A percentile compares a stretch with the other conserved stretches of the same genome.
Evolutionary conservation across 2,888 invertebrate genomes (phyloP).

Genomic region (Abrostola triplasia): DNA sequence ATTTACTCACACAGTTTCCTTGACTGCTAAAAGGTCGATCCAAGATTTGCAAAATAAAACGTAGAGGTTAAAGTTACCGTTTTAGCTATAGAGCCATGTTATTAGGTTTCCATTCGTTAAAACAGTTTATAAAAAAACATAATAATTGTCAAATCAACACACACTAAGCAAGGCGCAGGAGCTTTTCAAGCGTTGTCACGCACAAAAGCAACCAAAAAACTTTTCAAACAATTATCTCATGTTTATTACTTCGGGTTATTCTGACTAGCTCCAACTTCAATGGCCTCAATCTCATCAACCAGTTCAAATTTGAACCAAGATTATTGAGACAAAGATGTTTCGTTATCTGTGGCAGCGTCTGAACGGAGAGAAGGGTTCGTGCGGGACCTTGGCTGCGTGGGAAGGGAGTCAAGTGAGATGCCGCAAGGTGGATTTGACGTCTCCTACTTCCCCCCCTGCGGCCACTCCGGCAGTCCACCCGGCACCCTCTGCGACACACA

Average conservation of each 20-base stretch:
- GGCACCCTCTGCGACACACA: slow-evolving; percentile 70
- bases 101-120: no score
- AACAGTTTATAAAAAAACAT: no score
- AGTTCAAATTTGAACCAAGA: slow-evolving; percentile 52
- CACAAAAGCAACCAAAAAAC: no score
- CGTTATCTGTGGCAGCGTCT: slow-evolving; percentile 85
- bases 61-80: no score
- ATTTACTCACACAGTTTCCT: background rate
- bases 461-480: slow-evolving; percentile 78
- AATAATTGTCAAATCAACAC: no score
- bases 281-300: slow-evolving; percentile 45
- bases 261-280: slow-evolving; percentile 3
- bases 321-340: slow-evolving; percentile 63
- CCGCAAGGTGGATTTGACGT: slow-evolving; percentile 87
- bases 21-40: background rate
- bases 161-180: no score
- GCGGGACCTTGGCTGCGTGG: slow-evolving; percentile 91
- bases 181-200: no score
- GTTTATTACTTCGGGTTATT: no score
- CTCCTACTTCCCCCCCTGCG: slow-evolving; percentile 80
- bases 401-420: slow-evolving; percentile 89
- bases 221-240: no score
- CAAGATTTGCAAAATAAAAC: no score
- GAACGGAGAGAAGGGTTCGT: slow-evolving; percentile 90
- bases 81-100: no score